Evolutionary conservation across 2,888 invertebrate genomes (phyloP).

Genomic region (Molanna angustata): DNA sequence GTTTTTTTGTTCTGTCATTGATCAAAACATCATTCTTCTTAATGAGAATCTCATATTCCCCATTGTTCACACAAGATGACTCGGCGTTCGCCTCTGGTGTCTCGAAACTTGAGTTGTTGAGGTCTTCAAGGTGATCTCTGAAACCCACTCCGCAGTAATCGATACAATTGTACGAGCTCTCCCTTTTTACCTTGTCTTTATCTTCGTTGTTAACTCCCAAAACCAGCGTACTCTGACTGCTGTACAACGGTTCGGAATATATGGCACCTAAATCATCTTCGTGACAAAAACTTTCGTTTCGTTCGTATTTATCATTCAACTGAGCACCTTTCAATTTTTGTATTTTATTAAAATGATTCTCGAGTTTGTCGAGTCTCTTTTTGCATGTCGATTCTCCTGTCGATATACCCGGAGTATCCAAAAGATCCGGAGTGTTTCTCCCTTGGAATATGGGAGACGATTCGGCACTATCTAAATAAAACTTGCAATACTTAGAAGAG

Average conservation of each 20-base stretch:
- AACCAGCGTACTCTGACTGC: slow-evolving; percentile 51
- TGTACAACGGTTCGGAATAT: slow-evolving; percentile 51
- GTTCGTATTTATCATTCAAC: slow-evolving; percentile 48
- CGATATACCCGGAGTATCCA: slow-evolving; percentile 50
- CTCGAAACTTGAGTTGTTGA: not conserved
- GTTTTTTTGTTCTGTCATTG: slow-evolving; percentile 42
- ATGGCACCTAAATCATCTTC: slow-evolving; percentile 45
- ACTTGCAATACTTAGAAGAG: slow-evolving; percentile 54
- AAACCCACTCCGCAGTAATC: slow-evolving; percentile 1
- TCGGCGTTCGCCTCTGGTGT: not conserved
- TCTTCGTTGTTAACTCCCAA: slow-evolving; percentile 35
- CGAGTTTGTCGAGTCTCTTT: slow-evolving; percentile 51
- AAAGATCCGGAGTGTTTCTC: slow-evolving; percentile 49
- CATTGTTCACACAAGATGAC: not conserved
- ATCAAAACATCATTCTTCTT: slow-evolving; percentile 48
- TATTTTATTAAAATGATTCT: slow-evolving; percentile 51
- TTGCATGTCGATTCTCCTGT: slow-evolving; percentile 47
- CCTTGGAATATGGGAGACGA: slow-evolving; percentile 51
- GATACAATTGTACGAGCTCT: slow-evolving; percentile 9
- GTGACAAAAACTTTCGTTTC: slow-evolving; percentile 43
- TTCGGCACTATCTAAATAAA: slow-evolving; percentile 53
- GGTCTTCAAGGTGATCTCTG: slow-evolving; percentile 10
- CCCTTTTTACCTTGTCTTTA: not conserved
- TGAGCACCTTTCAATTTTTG: slow-evolving; percentile 39
- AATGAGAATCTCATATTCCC: slow-evolving; percentile 47